Base-by-base conservation (phyloP, 2,113 vertebrate genomes). In the Ursus arctos region DNA sequence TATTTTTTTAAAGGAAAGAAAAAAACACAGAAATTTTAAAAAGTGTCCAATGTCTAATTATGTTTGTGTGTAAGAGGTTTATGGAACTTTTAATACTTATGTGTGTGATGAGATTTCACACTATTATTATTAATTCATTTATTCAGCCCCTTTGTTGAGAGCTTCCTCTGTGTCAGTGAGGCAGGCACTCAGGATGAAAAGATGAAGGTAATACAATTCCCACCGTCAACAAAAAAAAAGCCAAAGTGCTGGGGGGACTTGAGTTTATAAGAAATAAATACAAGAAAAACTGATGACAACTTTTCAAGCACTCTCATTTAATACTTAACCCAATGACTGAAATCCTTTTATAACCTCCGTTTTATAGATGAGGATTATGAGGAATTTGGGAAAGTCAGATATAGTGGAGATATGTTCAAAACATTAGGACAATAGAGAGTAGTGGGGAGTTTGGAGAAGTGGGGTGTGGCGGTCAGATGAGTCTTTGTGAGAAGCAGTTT, bases 1-100 rank as follows among this genome's bases (percentile, higher is more conserved):
- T 72, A 80, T 81, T 91, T 97, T 74, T 96, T 76, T 84, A 88
- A 94, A 88, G 49, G 26, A 91, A 89, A 69, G 43, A 40, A 93
- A 89, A 76, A 80, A 74, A 95, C 79, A 18, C 5, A 86, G 67
- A 86, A 63, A 91, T 57, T 90, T 49, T 31, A 51, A 77, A 80
- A 95, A 67, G 4, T 49, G 28, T 79, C 10, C 86, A 55, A 10
- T 74, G 19, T 84, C 80, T 91, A 93, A 63, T 67, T 72, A 69
- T 79, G 24, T 83, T 81, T 86, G 43, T 77, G 4, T 74, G 18
- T 72, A 65, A 85, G 13, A 79, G n/a, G 3, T 55, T 72, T 82
- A 49, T 86, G 36, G 19, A 85, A 71, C 9, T 91, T 88, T 84
- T 16, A 80, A 6, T 88, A 82, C 6, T 40, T 76, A 26, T 59